Evolutionary conservation across 2,888 invertebrate genomes (phyloP), one percentile per base, ranked within the genome.

Genomic region (Tenthredo scrophulariae): DNA sequence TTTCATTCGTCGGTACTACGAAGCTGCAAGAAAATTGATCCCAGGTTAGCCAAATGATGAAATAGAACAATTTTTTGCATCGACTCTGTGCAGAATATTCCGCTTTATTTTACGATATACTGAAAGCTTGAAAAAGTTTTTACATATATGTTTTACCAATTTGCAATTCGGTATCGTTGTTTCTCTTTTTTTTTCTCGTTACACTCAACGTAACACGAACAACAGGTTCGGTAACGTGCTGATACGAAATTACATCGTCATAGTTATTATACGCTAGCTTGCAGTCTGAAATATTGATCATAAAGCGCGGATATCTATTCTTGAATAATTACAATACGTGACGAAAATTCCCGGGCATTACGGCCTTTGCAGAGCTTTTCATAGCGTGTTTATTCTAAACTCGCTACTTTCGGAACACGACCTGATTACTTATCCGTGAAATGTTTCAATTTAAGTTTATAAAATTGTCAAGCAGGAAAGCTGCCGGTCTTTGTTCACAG

Each of bases 141-240:
- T 29, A 67, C 33, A 13, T 13, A n/a, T 10, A 26, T 26, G 22
- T 22, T 26, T 62, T 3, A 2, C 62, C 62, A 62, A 5, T 67
- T 15, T 29, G 26, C 29, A 33, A 72, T 33, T 18, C 70, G n/a
- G 3, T 18, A 7, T 7, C 1, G 4, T 70, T 70, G 7, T 37
- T 3, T 18, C 18, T 33, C 5, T 70, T 37, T 26, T 33, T 26
- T 15, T 15, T 26, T 26, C 15, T 33, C 2, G 33, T 67, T 29
- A 29, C 13, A 67, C 15, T 29, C 3, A 72, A 72, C 40, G 40
- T 10, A 72, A 29, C n/a, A 18, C 1, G 40, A 37, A 72, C 72
- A 72, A 72, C 72, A 72, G 43, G 43, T 72, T 74, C 43, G 43
- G 9, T 74, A 74, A 74, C 72, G 10, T 43, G 6, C 40, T 43